These are phyloP conservation scores for Hemitrygon akajei DNA, from an alignment of 2,797 vertebrate species.

Conservation along the genomic window DNA sequence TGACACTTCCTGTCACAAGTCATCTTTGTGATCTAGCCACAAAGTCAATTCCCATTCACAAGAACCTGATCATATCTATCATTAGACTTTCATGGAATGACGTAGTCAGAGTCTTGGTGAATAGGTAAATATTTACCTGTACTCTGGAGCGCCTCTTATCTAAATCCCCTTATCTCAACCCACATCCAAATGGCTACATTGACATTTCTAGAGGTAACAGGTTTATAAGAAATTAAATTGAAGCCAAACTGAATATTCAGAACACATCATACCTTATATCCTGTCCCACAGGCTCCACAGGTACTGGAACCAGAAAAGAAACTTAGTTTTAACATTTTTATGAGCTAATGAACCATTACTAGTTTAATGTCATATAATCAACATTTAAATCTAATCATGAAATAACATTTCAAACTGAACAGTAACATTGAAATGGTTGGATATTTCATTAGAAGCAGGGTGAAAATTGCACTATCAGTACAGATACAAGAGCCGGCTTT, in stretches of 20 bases:
- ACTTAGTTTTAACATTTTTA: background rate
- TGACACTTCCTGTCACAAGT: too few relatives aligned
- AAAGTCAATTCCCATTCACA: too few relatives aligned
- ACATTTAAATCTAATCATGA: constrained; percentile 1
- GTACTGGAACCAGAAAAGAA: constrained; percentile 57
- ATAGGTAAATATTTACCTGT: too few relatives aligned
- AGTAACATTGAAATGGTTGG: background rate
- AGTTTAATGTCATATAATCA: background rate
- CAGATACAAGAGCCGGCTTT: background rate
- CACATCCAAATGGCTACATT: too few relatives aligned
- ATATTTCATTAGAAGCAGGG: constrained; percentile 7
- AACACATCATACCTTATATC: constrained; percentile 76
- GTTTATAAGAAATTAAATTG: background rate
- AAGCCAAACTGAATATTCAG: background rate
- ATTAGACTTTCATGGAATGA: too few relatives aligned
- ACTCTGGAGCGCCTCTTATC: too few relatives aligned
- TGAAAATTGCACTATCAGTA: background rate
- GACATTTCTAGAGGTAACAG: too few relatives aligned
- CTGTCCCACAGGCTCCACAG: constrained; percentile 76
- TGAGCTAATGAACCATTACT: background rate
- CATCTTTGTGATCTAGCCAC: too few relatives aligned
- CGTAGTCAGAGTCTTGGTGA: too few relatives aligned
- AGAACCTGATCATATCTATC: too few relatives aligned
- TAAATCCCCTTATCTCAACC: too few relatives aligned
- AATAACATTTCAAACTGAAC: background rate